Base-by-base conservation (phyloP, 37 sponge, comb jelly and placozoan genomes). In the Beroe ovata region DNA sequence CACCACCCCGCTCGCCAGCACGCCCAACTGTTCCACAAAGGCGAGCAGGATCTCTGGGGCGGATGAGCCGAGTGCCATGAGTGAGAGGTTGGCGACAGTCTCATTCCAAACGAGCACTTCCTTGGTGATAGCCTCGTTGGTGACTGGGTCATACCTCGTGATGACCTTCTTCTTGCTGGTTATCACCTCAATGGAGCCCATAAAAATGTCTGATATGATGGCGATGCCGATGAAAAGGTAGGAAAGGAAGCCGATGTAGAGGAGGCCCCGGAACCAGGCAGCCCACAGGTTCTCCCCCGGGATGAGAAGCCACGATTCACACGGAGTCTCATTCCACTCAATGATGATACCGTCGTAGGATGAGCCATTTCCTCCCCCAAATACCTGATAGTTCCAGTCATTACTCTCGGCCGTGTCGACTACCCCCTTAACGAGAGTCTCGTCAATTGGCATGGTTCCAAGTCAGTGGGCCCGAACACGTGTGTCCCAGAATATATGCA, bases 91-190 rank as follows among this genome's bases (percentile, higher is more conserved):
- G 33, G 93, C 91, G 19, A 93, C 93, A 14, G 93, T 93, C 69
- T 93, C 93, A 54, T 93, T 93, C 93, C 93, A 93, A 0, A 93
- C 64, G 26, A 92, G 41, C 23, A 93, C 93, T 60, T 93, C 90
- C 39, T 64, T 89, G 88, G 59, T 89, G 20, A 38, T 69, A 29
- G 69, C 71, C 11, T 62, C 90, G 18, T 84, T 62, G 34, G 88
- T 60, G 29, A 81, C 89, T 58, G 89, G 91, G 89, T 91, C 91
- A 32, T 47, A 91, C n/a, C 58, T 21, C 18, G 89, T 91, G n/a
- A 91, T 60, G 40, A 60, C 58, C 33, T 71, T 88, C 60, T 91
- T 88, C 71, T 91, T 60, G 33, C 89, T 89, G 35, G 92, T 92
- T 29, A 92, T 93, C 29, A 93, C 91, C 88, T 93, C 93, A 8